Evolutionary conservation across 1,140 invertebrate genomes (phyloP), one percentile per base, ranked within the genome.

Genomic region (Agraylea sexmaculata): DNA sequence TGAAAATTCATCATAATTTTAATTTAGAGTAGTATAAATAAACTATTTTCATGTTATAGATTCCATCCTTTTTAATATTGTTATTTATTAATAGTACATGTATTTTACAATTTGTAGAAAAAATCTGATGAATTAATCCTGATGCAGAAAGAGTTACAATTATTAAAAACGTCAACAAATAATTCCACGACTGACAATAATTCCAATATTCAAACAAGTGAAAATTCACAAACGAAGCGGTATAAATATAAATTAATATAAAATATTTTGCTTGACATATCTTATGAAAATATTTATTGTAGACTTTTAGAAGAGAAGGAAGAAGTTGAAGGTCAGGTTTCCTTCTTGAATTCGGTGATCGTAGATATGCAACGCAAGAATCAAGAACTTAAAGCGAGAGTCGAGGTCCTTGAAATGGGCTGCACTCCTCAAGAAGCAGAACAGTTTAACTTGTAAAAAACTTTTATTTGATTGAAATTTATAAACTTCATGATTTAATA

Each of bases 311-410:
- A 80, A 53, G 78, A 81, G 34, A 72, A 77, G 50, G 71, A 78
- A 42, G 61, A 73, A 39, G 66, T 73, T 10, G 74, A 80, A 43
- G 71, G 73, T 29, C 83, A 95, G 69, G 81, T 95, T 18, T 79
- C 83, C 43, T 96, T 97, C 61, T 68, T 96, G 4, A 95, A 96
- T 68, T 89, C 89, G 6, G 89, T 96, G 40, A 96, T 97, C 54
- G 87, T 91, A 1, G 91, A 95, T 56, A 85, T 94, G 77, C 88
- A 95, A 57, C 73, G 75, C 37, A 94, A 95, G 59, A 90, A 91
- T 57, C 83, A 91, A 56, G 77, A 83, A 51, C 66, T 93, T 0
- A 71, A 79, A 50, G 74, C 76, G 19, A 71, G 83, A 50, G 71
- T 94, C 17, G 74, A 90, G 52, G 75, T 83, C 8, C 68, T 93